phyloP scores from a whole-genome alignment of 2,888 invertebrate genomes.

The Parnassius orleans region DNA sequence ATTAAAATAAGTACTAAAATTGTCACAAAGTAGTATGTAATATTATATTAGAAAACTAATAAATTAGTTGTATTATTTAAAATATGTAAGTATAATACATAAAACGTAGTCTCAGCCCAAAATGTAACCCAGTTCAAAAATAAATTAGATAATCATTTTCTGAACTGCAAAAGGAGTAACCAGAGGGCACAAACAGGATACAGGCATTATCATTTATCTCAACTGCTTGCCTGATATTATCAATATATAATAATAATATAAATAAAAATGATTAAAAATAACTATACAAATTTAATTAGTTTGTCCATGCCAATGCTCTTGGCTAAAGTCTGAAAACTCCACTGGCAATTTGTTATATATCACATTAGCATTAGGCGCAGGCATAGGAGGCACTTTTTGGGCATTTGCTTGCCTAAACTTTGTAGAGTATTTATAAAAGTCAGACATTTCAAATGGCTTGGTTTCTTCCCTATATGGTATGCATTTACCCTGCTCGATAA shows the following conservation, averaged over 20 bases:
- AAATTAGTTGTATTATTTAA: conserved; percentile 5
- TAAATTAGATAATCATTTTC: too few species aligned
- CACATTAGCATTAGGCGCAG: conserved; percentile 47
- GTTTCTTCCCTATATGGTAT: conserved; percentile 96
- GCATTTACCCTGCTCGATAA: conserved; percentile 93
- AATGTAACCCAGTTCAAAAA: too few species aligned
- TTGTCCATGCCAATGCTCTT: conserved; percentile 69
- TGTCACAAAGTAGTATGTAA: conserved; percentile 13
- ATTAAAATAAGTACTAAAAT: conserved; percentile 28
- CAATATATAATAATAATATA: neutral
- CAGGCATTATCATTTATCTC: too few species aligned
- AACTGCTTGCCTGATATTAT: too few species aligned
- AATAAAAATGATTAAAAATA: neutral
- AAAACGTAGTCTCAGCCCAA: too few species aligned
- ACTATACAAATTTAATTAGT: conserved; percentile 41
- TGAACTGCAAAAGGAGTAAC: too few species aligned
- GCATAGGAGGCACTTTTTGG: conserved; percentile 51
- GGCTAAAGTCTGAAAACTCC: conserved; percentile 67
- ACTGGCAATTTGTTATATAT: conserved; percentile 67
- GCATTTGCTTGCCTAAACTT: conserved; percentile 87
- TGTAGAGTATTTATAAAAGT: conserved; percentile 98
- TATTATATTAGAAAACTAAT: conserved; percentile 13
- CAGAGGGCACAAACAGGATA: too few species aligned
- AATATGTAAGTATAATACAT: neutral
- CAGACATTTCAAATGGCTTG: conserved; percentile 98